Conservation (phyloP, 2,888 invertebrate genomes). For the Netelia fuscicornis region DNA sequence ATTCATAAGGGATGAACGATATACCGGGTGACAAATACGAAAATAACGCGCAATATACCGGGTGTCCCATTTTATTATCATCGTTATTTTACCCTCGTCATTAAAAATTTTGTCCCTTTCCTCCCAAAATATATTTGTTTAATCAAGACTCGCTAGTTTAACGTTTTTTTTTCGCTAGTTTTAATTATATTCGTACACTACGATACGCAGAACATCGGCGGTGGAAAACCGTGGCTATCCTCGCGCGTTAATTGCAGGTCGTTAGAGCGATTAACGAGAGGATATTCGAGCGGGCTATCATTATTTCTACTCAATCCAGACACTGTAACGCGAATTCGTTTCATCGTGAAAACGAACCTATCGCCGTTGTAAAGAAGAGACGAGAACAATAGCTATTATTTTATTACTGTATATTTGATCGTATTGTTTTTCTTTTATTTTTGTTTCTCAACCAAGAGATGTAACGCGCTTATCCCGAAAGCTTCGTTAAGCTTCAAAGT, state of each 20-base stretch:
- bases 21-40: no score
- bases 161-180: not conserved
- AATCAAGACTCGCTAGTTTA: not conserved
- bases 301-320: constrained; percentile 35
- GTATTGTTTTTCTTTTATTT: no score
- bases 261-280: constrained; percentile 40
- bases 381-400: constrained; percentile 13
- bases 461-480: constrained; percentile 2
- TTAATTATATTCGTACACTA: not conserved
- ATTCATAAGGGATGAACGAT: no score
- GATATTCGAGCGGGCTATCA: constrained; percentile 7
- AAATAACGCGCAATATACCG: no score
- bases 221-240: not conserved
- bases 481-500: constrained; percentile 31
- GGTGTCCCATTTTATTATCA: no score
- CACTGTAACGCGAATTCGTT: constrained; percentile 22
- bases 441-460: not conserved
- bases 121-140: no score
- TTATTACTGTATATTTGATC: not conserved
- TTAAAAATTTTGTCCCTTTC: no score
- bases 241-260: constrained; percentile 20
- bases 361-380: constrained; percentile 12
- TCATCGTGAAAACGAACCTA: constrained; percentile 30
- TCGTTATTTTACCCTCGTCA: no score
- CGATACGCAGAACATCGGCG: not conserved